Evolutionary conservation across 35 echinoderm and acorn worm genomes (phyloP).

Genomic region (Hemicentrotus pulcherrimus): DNA sequence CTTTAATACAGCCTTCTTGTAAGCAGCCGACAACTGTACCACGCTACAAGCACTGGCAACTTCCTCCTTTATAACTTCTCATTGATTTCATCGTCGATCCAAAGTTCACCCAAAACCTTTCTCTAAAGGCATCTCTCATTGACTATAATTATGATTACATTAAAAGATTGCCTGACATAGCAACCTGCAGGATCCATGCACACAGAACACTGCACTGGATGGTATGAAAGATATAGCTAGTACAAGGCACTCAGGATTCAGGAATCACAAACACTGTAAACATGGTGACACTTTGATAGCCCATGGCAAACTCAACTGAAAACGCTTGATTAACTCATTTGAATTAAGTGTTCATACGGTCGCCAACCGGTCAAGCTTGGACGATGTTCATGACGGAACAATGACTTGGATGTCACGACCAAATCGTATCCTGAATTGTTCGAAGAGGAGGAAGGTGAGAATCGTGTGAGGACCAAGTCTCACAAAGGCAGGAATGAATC

Average conservation of each 20-base stretch:
- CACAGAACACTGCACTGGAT: background rate
- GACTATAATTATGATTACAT: background rate
- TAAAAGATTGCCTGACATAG: background rate
- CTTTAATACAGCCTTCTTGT: background rate
- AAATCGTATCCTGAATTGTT: slow-evolving; percentile 88
- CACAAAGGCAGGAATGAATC: slow-evolving; percentile 92
- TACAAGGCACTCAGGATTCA: background rate
- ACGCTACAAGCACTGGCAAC: background rate
- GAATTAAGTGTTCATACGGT: background rate
- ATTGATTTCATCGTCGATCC: background rate
- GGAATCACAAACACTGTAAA: background rate
- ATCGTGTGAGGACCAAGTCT: slow-evolving; percentile 92
- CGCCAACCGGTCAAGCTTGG: background rate
- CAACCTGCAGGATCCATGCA: background rate
- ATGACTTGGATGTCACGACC: slow-evolving; percentile 49
- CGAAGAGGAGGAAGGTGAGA: slow-evolving; percentile 94
- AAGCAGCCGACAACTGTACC: too few relatives aligned
- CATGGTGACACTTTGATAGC: too few relatives aligned
- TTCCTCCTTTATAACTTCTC: background rate
- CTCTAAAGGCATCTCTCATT: background rate
- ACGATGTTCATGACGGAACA: background rate
- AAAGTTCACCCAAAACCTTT: background rate
- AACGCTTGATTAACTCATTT: background rate
- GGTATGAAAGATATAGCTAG: background rate
- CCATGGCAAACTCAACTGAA: background rate